These are phyloP conservation scores for Scolopax bukidnonensis DNA, from an alignment of 2,797 vertebrate species.

Conservation along the genomic window DNA sequence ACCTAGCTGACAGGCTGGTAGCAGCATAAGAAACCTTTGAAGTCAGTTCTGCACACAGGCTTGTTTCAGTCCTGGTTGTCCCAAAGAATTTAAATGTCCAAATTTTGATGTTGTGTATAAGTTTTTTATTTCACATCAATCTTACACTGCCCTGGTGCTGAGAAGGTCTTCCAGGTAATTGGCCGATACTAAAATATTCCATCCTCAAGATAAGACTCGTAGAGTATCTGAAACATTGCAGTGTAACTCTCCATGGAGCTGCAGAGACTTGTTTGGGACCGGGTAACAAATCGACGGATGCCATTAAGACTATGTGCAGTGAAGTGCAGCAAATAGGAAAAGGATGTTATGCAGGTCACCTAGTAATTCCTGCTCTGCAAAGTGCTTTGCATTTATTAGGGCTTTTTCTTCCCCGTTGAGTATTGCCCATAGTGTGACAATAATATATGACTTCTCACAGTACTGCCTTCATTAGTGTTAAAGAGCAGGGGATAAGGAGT, in stretches of 20 bases:
- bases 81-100: background rate
- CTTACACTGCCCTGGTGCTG: background rate
- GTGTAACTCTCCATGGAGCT: background rate
- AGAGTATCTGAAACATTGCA: background rate
- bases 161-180: background rate
- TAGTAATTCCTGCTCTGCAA: slow-evolving; percentile 22
- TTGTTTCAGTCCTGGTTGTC: background rate
- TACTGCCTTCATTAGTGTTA: slow-evolving; percentile 60
- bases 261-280: background rate
- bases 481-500: slow-evolving; percentile 28
- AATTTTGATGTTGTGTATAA: background rate
- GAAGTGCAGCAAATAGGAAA: background rate
- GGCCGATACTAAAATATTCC: background rate
- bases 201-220: background rate
- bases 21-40: background rate
- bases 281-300: background rate
- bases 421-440: background rate
- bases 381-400: slow-evolving; percentile 19
- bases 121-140: background rate
- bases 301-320: background rate
- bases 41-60: background rate
- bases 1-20: background rate
- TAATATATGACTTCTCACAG: slow-evolving; percentile 57
- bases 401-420: background rate
- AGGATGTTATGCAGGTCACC: background rate